Percentiles rank a stretch among this genome's conserved stretches.
phyloP scores from a whole-genome alignment of 2,797 vertebrate species.

The Hipposideros larvatus region DNA sequence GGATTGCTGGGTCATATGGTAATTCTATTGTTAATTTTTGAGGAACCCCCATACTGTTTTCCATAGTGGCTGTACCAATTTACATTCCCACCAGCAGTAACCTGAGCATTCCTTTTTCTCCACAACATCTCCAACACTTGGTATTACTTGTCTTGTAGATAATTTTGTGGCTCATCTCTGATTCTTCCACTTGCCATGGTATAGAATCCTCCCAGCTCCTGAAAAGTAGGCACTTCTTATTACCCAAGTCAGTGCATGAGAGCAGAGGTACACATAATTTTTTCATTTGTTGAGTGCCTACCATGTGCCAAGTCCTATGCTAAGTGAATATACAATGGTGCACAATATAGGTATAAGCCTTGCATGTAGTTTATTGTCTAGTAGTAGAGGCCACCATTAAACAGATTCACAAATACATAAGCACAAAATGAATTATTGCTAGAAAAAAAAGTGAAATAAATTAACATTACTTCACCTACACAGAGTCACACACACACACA shows the following conservation, averaged over 20 bases:
- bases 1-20: too few species aligned
- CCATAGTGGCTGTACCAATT: too few species aligned
- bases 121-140: too few species aligned
- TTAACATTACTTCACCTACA: not conserved
- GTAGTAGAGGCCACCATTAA: not conserved
- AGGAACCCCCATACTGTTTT: too few species aligned
- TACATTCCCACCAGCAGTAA: too few species aligned
- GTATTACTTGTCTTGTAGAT: too few species aligned
- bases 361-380: not conserved
- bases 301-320: not conserved
- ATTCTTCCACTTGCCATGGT: not conserved
- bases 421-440: not conserved
- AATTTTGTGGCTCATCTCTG: constrained; percentile 4
- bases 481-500: not conserved
- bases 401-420: constrained; percentile 6
- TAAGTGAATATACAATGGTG: not conserved
- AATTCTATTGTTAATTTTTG: too few species aligned
- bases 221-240: constrained; percentile 1
- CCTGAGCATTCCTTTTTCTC: too few species aligned
- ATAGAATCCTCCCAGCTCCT: not conserved
- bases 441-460: constrained; percentile 53
- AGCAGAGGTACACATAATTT: not conserved
- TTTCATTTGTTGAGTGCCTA: constrained; percentile 19
- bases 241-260: not conserved
- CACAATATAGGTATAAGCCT: not conserved